Conservation (phyloP, 2,797 vertebrate species). For the Pantherophis vulpinus region DNA sequence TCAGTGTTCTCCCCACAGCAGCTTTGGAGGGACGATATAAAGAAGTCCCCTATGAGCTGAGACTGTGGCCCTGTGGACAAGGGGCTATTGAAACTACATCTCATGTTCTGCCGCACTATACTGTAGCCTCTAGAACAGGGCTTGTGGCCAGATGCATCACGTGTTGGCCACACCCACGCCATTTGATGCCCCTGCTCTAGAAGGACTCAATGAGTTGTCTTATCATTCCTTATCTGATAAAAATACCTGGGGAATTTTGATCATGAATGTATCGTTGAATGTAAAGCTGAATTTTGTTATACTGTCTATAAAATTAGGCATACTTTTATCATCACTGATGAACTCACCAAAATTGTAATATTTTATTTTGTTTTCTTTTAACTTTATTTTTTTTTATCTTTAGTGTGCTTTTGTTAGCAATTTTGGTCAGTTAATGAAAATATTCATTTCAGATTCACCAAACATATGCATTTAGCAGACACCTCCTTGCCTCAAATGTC, state of each 20-base stretch:
- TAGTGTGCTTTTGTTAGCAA: background rate
- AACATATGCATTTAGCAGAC: background rate
- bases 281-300: background rate
- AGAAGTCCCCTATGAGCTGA: background rate
- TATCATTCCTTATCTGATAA: background rate
- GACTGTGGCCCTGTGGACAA: background rate
- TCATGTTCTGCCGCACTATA: background rate
- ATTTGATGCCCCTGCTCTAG: too few relatives aligned
- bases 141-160: too few relatives aligned
- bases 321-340: background rate
- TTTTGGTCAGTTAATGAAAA: background rate
- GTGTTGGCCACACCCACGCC: too few relatives aligned
- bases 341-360: background rate
- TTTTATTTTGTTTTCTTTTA: background rate
- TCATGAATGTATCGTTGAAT: background rate
- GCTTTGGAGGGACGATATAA: background rate
- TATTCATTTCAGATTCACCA: background rate
- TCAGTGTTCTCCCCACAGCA: background rate
- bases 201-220: background rate
- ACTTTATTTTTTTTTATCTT: background rate
- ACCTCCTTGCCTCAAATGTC: background rate
- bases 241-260: background rate
- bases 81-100: background rate
- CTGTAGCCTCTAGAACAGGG: background rate
- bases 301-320: background rate